phyloP scores from a whole-genome alignment of 2,797 vertebrate species.

The Sebastes trivittatus region DNA sequence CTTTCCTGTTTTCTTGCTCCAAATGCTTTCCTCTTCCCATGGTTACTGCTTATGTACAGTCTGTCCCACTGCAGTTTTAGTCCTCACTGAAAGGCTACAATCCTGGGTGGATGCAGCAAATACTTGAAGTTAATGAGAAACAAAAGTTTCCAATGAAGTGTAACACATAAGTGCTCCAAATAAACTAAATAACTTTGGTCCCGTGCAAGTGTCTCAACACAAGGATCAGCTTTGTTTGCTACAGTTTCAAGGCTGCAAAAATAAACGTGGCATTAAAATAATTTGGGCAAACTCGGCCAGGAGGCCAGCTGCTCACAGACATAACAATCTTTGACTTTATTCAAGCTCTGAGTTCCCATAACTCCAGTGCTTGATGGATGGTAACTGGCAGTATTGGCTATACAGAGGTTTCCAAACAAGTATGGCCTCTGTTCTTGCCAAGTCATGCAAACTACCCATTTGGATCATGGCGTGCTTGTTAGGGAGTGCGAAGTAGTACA shows the following conservation, averaged over 20 bases:
- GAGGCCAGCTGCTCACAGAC: conserved; percentile 19
- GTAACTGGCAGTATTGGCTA: conserved; percentile 43
- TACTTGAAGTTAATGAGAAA: conserved; percentile 39
- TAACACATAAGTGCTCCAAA: conserved; percentile 17
- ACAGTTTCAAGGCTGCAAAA: conserved; percentile 29
- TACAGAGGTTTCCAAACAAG: conserved; percentile 50
- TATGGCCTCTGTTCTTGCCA: conserved; percentile 59
- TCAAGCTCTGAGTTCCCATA: conserved; percentile 38
- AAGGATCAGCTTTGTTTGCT: conserved; percentile 49
- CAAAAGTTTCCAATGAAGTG: conserved; percentile 46
- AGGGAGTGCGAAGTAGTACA: conserved; percentile 52
- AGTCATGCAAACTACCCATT: conserved; percentile 60
- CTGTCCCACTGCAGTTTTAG: conserved; percentile 37
- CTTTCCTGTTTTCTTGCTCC: not conserved
- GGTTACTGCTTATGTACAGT: not conserved
- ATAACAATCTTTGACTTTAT: conserved; percentile 54
- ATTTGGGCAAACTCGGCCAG: conserved; percentile 30
- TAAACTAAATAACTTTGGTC: conserved; percentile 28
- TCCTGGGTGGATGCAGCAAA: conserved; percentile 52
- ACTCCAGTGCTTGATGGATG: conserved; percentile 51
- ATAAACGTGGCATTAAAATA: conserved; percentile 37
- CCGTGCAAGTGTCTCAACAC: conserved; percentile 25
- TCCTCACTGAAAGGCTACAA: conserved; percentile 51
- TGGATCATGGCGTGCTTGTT: conserved; percentile 57
- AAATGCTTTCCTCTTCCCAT: not conserved